phyloP scores from a whole-genome alignment of 2,888 invertebrate species.

The Ophraella communa region DNA sequence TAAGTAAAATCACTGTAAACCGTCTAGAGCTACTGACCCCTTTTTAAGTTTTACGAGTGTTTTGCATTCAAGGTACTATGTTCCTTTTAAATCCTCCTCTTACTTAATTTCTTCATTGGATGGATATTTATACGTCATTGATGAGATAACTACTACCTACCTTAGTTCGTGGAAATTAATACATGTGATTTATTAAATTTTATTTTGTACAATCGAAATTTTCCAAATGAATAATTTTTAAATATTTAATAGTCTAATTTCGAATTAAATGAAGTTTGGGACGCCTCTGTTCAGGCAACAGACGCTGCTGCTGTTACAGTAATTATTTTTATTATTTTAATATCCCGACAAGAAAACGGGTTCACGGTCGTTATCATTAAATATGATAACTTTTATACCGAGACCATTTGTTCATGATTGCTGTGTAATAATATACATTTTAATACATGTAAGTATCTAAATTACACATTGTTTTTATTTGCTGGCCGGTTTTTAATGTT shows the following conservation, averaged over 20 bases:
- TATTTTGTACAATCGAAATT: too few species aligned
- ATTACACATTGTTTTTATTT: slow-evolving; percentile 49
- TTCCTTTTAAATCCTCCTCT: too few species aligned
- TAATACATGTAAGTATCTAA: slow-evolving; percentile 55
- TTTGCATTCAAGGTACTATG: too few species aligned
- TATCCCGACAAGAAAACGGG: slow-evolving; percentile 60
- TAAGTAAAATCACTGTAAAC: too few species aligned
- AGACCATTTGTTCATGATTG: slow-evolving; percentile 58
- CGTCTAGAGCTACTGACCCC: too few species aligned
- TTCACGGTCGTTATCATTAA: slow-evolving; percentile 62
- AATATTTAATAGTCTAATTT: neutral
- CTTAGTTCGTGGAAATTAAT: too few species aligned
- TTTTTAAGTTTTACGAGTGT: too few species aligned
- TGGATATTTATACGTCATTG: too few species aligned
- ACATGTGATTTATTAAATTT: too few species aligned
- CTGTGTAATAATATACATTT: slow-evolving; percentile 58
- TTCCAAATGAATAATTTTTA: neutral
- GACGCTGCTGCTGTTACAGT: slow-evolving; percentile 51
- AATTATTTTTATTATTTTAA: slow-evolving; percentile 61
- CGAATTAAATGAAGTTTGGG: slow-evolving; percentile 26
- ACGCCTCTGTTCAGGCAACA: slow-evolving; percentile 47
- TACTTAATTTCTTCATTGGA: too few species aligned
- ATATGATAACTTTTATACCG: slow-evolving; percentile 61
- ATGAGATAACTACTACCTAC: too few species aligned
- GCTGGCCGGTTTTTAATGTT: slow-evolving; percentile 40